phyloP scores from a whole-genome alignment of 2,113 vertebrate genomes.

The Chaenocephalus aceratus region DNA sequence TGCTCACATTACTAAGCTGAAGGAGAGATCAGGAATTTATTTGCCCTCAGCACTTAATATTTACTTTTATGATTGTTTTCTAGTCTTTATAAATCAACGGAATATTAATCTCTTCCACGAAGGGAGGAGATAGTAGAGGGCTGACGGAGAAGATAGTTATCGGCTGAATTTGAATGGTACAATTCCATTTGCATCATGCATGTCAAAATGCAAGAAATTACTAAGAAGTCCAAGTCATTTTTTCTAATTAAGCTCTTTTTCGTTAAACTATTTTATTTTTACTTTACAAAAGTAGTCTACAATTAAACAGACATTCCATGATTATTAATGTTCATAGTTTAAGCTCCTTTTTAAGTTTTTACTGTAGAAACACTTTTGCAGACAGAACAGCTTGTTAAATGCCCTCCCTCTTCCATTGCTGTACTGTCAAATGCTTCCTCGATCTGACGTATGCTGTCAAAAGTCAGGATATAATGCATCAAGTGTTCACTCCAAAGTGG shows the following conservation, averaged over 20 bases:
- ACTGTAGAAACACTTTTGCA: neutral
- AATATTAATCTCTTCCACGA: conserved; percentile 40
- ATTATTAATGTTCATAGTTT: too few species aligned
- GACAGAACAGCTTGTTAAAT: conserved; percentile 8
- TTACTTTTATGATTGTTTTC: conserved; percentile 63
- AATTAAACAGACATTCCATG: too few species aligned
- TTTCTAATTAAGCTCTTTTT: too few species aligned
- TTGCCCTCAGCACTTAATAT: conserved; percentile 55
- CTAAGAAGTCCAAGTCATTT: neutral
- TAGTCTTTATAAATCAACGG: conserved; percentile 43
- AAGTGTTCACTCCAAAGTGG: conserved; percentile 32
- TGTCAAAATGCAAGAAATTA: neutral
- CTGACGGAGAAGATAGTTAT: conserved; percentile 31
- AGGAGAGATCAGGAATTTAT: conserved; percentile 53
- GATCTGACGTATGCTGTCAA: conserved; percentile 48
- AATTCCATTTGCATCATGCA: neutral
- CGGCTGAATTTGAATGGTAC: neutral
- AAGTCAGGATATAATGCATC: conserved; percentile 57
- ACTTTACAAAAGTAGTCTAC: too few species aligned
- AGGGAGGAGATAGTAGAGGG: conserved; percentile 2
- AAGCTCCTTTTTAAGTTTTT: neutral
- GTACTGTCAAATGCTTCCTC: conserved; percentile 10
- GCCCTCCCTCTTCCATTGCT: neutral
- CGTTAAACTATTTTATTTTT: too few species aligned
- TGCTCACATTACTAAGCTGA: conserved; percentile 39